Percentiles rank a stretch among this genome's conserved stretches.
Conservation (phyloP, 2,113 vertebrate genomes). For the Scophthalmus maximus region DNA sequence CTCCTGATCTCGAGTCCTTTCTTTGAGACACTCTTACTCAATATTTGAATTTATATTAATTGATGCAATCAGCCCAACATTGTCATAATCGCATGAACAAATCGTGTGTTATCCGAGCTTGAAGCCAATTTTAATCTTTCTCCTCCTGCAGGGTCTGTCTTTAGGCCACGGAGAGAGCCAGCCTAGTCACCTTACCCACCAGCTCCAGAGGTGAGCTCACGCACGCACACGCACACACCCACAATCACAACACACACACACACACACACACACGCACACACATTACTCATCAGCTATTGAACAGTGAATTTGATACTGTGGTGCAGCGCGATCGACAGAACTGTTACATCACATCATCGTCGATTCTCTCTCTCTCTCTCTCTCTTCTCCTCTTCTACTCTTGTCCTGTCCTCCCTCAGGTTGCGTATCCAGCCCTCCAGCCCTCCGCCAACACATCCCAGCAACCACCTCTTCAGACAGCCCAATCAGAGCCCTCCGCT, state of each 20-base stretch:
- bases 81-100: not conserved
- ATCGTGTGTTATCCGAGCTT: not conserved
- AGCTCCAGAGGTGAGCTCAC: constrained; percentile 93
- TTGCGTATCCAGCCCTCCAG: constrained; percentile 98
- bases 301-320: constrained; percentile 38
- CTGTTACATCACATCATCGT: constrained; percentile 57
- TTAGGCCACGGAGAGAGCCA: constrained; percentile 94
- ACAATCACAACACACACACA: constrained; percentile 19
- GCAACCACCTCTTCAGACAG: constrained; percentile 96
- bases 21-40: not conserved
- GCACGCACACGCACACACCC: constrained; percentile 17
- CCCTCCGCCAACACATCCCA: constrained; percentile 95
- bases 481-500: constrained; percentile 94
- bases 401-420: constrained; percentile 81
- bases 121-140: not conserved
- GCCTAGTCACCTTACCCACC: constrained; percentile 97
- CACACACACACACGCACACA: constrained; percentile 21
- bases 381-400: constrained; percentile 50
- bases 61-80: not conserved
- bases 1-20: not conserved
- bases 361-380: constrained; percentile 51
- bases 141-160: constrained; percentile 85
- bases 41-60: not conserved
- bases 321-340: constrained; percentile 62
- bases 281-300: constrained; percentile 52